phyloP scores from a whole-genome alignment of 2,888 invertebrate genomes.

The Caenorhabditis angaria region DNA sequence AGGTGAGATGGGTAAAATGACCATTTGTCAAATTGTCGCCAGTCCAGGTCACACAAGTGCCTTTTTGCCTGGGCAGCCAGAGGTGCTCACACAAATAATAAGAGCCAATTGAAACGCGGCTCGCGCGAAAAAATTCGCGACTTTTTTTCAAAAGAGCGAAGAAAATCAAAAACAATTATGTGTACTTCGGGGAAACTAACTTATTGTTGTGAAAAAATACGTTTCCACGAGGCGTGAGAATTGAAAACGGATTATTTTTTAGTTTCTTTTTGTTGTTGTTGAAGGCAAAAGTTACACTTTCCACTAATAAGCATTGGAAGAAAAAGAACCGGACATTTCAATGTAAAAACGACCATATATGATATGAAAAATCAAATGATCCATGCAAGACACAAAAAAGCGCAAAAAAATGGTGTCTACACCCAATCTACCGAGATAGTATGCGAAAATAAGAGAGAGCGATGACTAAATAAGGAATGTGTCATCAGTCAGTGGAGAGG shows the following conservation, averaged over 20 bases:
- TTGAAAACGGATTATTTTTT: constrained; percentile 18
- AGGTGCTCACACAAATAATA: constrained; percentile 42
- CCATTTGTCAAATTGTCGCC: constrained; percentile 1
- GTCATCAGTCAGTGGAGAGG: not conserved
- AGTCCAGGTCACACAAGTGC: constrained; percentile 32
- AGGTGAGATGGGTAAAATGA: not conserved
- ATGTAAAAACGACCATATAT: not conserved
- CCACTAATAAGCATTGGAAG: not conserved
- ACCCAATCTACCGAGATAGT: constrained; percentile 19
- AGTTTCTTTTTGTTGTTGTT: no score
- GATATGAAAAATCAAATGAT: constrained; percentile 1
- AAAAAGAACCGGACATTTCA: constrained; percentile 2
- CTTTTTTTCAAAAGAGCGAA: constrained; percentile 1
- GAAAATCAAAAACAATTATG: constrained; percentile 18
- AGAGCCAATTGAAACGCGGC: constrained; percentile 41
- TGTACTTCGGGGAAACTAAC: constrained; percentile 20
- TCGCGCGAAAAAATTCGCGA: constrained; percentile 6
- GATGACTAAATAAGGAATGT: constrained; percentile 6
- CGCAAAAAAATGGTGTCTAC: constrained; percentile 44
- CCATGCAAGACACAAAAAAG: constrained; percentile 16
- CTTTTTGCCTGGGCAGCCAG: constrained; percentile 20
- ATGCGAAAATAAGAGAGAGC: constrained; percentile 17
- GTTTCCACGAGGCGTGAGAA: constrained; percentile 13
- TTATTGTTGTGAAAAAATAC: constrained; percentile 4
- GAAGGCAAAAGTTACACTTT: no score